Conservation (phyloP, 2,113 vertebrate genomes). For the rat (Rattus norvegicus) region GRCr8 NC_086020.1:113109001-113109500, state of each 20-base stretch:
- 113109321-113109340: conserved; percentile 64
- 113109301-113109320: conserved; percentile 70
- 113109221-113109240: conserved; percentile 85
- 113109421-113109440: not conserved
- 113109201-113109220: conserved; percentile 85
- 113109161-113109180: not conserved
- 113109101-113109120: not conserved
- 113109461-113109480: not conserved
- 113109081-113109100: not conserved
- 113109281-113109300: conserved; percentile 30
- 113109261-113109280: conserved; percentile 75
- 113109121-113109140: not conserved
- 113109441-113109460: not conserved
- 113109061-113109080: not conserved
- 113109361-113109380: conserved; percentile 71
- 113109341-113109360: conserved; percentile 60
- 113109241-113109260: conserved; percentile 84
- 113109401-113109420: conserved; percentile 42
- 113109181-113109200: conserved; percentile 79
- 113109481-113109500: not conserved
- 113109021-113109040: not conserved
- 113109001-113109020: not conserved
- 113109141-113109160: not conserved
- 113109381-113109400: conserved; percentile 57
- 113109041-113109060: not conserved